Evolutionary conservation across 2,797 vertebrate genomes (phyloP).

Genomic region (Aotus griseimembra): DNA sequence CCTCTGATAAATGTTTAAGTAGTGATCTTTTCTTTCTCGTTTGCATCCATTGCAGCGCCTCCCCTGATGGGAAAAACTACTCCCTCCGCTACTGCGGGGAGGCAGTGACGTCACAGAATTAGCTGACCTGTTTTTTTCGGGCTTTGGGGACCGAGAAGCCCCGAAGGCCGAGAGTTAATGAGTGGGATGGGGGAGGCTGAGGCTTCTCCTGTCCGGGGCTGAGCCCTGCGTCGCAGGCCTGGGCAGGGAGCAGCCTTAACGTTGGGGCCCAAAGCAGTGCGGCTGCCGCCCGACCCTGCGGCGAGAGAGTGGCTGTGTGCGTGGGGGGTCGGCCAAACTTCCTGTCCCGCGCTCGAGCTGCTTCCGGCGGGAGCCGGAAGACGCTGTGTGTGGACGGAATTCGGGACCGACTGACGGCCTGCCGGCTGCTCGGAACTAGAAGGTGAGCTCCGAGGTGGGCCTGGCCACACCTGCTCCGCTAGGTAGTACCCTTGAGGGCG

Average conservation of each 20-base stretch:
- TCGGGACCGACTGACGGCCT: conserved; percentile 4
- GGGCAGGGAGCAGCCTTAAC: accelerated
- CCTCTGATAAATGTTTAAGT: neutral
- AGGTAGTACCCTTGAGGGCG: neutral
- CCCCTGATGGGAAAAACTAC: neutral
- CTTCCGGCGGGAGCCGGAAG: conserved; percentile 77
- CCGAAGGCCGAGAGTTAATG: neutral
- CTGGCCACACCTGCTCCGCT: neutral
- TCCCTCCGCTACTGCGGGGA: neutral
- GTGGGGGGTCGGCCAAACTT: conserved; percentile 58
- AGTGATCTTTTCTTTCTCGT: neutral
- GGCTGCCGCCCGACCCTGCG: accelerated
- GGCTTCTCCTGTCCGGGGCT: accelerated
- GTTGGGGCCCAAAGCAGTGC: accelerated
- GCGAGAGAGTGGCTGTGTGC: neutral
- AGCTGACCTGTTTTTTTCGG: conserved; percentile 16
- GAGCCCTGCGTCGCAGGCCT: accelerated
- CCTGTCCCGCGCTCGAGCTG: conserved; percentile 76
- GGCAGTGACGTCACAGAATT: conserved; percentile 39
- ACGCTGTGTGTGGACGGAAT: conserved; percentile 65
- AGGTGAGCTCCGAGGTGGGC: conserved; percentile 54
- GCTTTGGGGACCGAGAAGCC: neutral
- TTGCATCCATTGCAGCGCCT: neutral
- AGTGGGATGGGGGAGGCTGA: neutral
- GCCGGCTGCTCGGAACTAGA: neutral